Conservation (phyloP, 2,888 invertebrate species). For the Phortica magna region DNA sequence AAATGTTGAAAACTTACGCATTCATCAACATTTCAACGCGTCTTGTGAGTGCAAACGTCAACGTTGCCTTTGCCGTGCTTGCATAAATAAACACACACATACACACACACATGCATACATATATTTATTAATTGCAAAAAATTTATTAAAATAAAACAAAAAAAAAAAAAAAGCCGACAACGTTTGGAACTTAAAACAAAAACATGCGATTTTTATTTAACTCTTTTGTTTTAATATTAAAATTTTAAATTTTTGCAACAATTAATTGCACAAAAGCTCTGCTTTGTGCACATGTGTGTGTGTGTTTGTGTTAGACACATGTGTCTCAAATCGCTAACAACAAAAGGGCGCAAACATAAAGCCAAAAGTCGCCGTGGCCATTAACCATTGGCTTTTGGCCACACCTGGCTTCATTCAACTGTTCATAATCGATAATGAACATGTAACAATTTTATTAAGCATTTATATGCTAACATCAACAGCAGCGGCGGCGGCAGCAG, state of each 20-base stretch:
- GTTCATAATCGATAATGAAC: conserved; percentile 32
- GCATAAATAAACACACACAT: no score
- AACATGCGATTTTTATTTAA: conserved; percentile 32
- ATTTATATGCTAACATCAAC: conserved; percentile 13
- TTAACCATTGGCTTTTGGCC: conserved; percentile 1
- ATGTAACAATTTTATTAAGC: conserved; percentile 22
- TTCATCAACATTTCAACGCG: conserved; percentile 26
- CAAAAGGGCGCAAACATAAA: conserved; percentile 23
- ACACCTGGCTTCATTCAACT: conserved; percentile 33
- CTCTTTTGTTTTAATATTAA: conserved; percentile 32
- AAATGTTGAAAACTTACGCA: conserved; percentile 22
- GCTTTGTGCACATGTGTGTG: background rate
- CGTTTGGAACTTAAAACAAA: conserved; percentile 11
- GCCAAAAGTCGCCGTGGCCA: background rate
- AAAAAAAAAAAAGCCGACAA: conserved; percentile 51
- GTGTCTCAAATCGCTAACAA: conserved; percentile 10
- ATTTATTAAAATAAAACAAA: conserved; percentile 36
- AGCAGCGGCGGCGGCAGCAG: background rate
- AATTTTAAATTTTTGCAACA: conserved; percentile 34
- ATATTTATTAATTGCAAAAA: conserved; percentile 49
- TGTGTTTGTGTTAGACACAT: background rate
- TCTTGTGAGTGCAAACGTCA: background rate
- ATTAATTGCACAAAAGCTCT: conserved; percentile 30
- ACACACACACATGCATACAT: background rate
- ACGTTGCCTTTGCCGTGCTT: background rate